Percentiles rank a stretch among this genome's conserved stretches.
phyloP scores from a whole-genome alignment of 2,888 invertebrate species.

The Pheosia gnoma region DNA sequence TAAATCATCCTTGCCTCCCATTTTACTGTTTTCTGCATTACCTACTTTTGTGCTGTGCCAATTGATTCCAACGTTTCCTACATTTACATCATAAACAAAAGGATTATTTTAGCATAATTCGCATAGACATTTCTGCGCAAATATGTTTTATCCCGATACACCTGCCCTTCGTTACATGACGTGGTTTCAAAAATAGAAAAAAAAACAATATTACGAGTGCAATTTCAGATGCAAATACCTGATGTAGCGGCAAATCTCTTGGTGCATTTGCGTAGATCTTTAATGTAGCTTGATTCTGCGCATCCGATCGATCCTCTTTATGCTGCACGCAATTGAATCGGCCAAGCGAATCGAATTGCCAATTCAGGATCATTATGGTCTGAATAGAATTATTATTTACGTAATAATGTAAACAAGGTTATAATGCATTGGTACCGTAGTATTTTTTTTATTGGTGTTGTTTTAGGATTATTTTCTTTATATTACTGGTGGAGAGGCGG shows the following conservation, averaged over 20 bases:
- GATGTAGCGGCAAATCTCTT: conserved; percentile 63
- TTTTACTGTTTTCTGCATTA: too few species aligned
- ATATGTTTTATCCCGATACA: too few species aligned
- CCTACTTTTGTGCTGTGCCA: too few species aligned
- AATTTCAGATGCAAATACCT: conserved; percentile 43
- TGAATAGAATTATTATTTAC: conserved; percentile 53
- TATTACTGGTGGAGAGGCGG: not conserved
- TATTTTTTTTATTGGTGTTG: not conserved
- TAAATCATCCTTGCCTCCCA: too few species aligned
- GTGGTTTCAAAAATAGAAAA: too few species aligned
- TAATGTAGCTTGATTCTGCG: conserved; percentile 49
- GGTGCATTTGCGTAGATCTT: conserved; percentile 48
- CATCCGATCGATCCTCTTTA: conserved; percentile 61
- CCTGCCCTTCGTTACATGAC: not conserved
- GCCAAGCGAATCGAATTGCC: conserved; percentile 63
- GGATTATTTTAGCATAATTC: too few species aligned
- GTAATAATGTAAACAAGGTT: conserved; percentile 43
- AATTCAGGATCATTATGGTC: conserved; percentile 62
- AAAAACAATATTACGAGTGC: not conserved
- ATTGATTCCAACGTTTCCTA: too few species aligned
- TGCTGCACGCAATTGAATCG: conserved; percentile 57
- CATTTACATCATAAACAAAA: too few species aligned
- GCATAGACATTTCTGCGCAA: too few species aligned
- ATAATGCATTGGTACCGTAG: conserved; percentile 1
- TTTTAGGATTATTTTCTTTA: not conserved